A percentile compares a stretch with the other conserved stretches of the same genome.
Evolutionary conservation across 2,888 invertebrate genomes (phyloP).

Genomic region (Suillia variegata): DNA sequence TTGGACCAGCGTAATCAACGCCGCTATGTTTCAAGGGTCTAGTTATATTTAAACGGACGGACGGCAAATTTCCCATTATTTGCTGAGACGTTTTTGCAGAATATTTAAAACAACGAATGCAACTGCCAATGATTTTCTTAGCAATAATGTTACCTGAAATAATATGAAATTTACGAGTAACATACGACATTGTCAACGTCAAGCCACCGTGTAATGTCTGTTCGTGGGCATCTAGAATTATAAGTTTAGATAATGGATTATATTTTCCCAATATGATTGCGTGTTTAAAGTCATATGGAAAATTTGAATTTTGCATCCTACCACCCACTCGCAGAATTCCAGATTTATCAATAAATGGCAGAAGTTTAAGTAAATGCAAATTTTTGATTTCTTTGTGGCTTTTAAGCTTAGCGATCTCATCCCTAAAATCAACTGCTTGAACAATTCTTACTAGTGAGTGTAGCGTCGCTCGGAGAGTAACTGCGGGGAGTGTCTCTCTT

Average conservation of each 20-base stretch:
- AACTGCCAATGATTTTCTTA: too few species aligned
- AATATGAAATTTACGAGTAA: conserved; percentile 18
- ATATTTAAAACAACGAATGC: conserved; percentile 21
- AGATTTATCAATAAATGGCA: too few species aligned
- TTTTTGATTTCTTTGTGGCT: too few species aligned
- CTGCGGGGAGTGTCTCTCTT: too few species aligned
- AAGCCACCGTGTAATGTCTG: too few species aligned
- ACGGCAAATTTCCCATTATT: conserved; percentile 28
- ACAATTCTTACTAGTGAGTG: conserved; percentile 1
- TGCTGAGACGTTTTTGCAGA: conserved; percentile 3
- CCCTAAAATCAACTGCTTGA: conserved; percentile 12
- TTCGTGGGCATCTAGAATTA: not conserved
- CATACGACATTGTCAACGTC: conserved; percentile 13
- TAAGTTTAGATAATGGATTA: not conserved
- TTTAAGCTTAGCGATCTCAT: not conserved
- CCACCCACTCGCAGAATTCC: too few species aligned
- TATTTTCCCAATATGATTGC: conserved; percentile 33
- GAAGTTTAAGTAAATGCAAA: too few species aligned
- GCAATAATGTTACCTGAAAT: too few species aligned
- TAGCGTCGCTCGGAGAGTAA: not conserved
- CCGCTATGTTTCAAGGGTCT: conserved; percentile 21
- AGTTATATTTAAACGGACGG: not conserved
- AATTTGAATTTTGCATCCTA: conserved; percentile 26
- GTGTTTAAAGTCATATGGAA: conserved; percentile 29
- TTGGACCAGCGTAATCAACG: conserved; percentile 28